Evolutionary conservation across 2,797 vertebrate genomes (phyloP), one percentile per base, ranked within the genome.

Genomic region (Tapirus indicus): DNA sequence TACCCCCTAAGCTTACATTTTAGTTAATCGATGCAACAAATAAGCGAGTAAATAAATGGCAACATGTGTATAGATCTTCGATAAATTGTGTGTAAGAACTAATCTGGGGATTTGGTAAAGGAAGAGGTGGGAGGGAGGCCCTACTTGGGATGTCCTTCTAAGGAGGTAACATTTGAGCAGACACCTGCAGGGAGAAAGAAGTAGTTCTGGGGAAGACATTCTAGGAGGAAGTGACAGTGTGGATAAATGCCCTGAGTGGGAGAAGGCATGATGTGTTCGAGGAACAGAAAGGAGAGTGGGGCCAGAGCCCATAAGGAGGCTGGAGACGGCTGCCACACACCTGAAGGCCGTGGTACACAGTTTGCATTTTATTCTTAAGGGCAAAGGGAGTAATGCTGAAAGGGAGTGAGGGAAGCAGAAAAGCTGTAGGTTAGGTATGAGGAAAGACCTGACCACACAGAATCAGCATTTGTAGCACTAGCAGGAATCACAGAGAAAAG

Each of bases 241-340:
- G 49, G 38, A 8, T 13, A 27, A 21, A 35, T 0, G 5, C 3
- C 14, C 7, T 17, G 35, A 79, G 35, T 3, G 0, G 17, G 27
- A 72, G 58, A 87, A 1, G 75, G 32, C 9, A n/a, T 35, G 25
- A 8, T 35, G 16, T 3, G 1, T 12, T 84, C 27, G 27, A 32
- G 21, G 52, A 20, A 69, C 9, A 1, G 29, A 35, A n/a, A 84
- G 13, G 54, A 41, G 27, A 79, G 11, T 0, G 7, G 60, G 17
- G 7, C 9, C 16, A 7, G 58, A 25, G 10, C 27, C 18, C 2
- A 0, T 0, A 9, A 47, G 47, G 21, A n/a, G 38, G 47, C 32
- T 66, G 47, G 6, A 69, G 68, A 9, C 72, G 35, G 64, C 62
- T 35, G 23, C 44, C 21, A 5, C 10, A 10, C 25, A 17, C 20